Base-by-base conservation (phyloP, 2,888 invertebrate species). In the Amphipoea lucens region DNA sequence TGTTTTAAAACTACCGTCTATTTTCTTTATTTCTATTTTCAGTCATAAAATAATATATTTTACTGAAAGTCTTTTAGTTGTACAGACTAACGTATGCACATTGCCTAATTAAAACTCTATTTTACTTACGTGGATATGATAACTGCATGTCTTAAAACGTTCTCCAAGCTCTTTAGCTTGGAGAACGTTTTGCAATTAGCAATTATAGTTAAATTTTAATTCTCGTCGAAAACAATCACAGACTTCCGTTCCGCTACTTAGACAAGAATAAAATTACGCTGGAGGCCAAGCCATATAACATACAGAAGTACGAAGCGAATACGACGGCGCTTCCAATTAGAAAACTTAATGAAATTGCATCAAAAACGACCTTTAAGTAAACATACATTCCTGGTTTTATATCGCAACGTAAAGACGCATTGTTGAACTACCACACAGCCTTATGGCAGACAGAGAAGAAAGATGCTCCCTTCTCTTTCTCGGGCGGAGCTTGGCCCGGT, bases 401-500 rank as follows among this genome's bases (percentile, higher is more conserved):
- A 87, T 87, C 84, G 83, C 76, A 81, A 81, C 79, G 82, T 80
- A 77, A 88, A 86, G 79, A 80, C 74, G 85, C 84, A 87, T 86
- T 85, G 86, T 87, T 81, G 78, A 77, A 74, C 81, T 80, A 82
- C 73, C 81, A 81, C 66, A 79, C 83, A 84, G 79, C 82, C 78
- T 73, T 79, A 72, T 9, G 83, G 29, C 4, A 54, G 86, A 92
- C 65, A 80, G 90, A 86, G 83, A 84, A 57, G 51, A 45, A 66
- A 67, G 76, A 79, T 79, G 14, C 36, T 66, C 9, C 82, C 78
- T n/a, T 94, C 93, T 91, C 93, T 62, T 78, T 95, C 93, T 89
- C 93, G 94, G 96, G 96, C 96, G 96, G 94, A 89, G 96, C 94
- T 88, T 92, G 78, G 48, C 62, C 57, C 85, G 94, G 92, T 90